phyloP scores from a whole-genome alignment of 2,113 vertebrate species.

The Pteropus alecto region DNA sequence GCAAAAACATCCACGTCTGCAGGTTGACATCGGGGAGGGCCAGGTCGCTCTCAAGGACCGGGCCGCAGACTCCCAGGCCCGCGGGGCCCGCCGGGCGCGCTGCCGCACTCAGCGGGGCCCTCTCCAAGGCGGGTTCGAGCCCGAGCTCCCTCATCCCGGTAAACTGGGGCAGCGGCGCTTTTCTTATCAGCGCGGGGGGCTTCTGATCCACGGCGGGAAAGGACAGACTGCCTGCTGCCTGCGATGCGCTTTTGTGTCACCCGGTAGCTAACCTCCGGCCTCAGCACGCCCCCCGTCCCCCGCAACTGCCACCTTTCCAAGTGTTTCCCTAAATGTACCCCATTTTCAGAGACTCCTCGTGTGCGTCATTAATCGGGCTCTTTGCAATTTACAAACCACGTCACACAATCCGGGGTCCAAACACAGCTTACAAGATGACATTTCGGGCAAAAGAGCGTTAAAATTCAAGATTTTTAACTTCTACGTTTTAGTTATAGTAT shows the following conservation, averaged over 20 bases:
- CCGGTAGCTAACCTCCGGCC: neutral
- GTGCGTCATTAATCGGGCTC: neutral
- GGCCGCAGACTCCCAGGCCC: neutral
- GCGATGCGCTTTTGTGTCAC: neutral
- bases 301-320: neutral
- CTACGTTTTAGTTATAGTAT: rapidly evolving
- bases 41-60: neutral
- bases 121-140: neutral
- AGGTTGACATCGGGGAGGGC: neutral
- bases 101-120: neutral
- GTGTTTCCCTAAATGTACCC: neutral
- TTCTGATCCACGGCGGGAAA: neutral
- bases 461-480: neutral
- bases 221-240: neutral
- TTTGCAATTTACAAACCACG: neutral
- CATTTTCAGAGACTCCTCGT: neutral
- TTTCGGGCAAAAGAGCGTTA: neutral
- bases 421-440: neutral
- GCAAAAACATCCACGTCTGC: neutral
- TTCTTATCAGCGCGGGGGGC: rapidly evolving
- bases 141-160: neutral
- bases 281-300: no score
- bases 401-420: neutral
- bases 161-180: neutral
- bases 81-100: neutral